Percentiles rank a stretch among this genome's conserved stretches.
phyloP scores from a whole-genome alignment of 2,888 invertebrate species.

The Nomada fabriciana region DNA sequence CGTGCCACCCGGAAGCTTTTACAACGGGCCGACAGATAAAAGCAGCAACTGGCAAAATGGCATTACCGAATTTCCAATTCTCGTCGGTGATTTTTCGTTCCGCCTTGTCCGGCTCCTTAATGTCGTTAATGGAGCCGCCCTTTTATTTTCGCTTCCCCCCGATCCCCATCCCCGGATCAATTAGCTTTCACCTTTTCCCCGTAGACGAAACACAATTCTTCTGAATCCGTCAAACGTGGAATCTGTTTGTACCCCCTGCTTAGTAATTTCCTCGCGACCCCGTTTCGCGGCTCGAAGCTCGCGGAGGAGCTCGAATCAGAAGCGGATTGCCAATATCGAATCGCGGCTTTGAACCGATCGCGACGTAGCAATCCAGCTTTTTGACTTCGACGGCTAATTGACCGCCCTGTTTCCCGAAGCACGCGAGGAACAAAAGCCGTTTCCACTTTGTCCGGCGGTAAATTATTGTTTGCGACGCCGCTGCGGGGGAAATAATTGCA shows the following conservation, averaged over 20 bases:
- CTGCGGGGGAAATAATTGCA: neutral
- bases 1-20: conserved; percentile 17
- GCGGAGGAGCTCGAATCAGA: neutral
- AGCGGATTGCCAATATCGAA: conserved; percentile 2
- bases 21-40: conserved; percentile 19
- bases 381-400: conserved; percentile 13
- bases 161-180: neutral
- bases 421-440: neutral
- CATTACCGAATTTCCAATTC: conserved; percentile 40
- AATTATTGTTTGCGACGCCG: conserved; percentile 14
- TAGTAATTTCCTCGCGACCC: neutral
- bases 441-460: neutral
- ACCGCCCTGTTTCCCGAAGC: conserved; percentile 10
- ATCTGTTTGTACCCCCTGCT: neutral
- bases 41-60: conserved; percentile 2
- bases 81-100: too few relatives aligned
- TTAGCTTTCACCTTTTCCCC: neutral
- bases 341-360: neutral
- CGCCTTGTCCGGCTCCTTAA: too few relatives aligned
- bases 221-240: neutral
- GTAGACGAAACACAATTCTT: too few relatives aligned
- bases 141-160: neutral
- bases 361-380: neutral
- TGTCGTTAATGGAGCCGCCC: conserved; percentile 11
- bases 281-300: neutral